Evolutionary conservation across 2,113 vertebrate species (phyloP).

Genomic region (Menidia beryllina): DNA sequence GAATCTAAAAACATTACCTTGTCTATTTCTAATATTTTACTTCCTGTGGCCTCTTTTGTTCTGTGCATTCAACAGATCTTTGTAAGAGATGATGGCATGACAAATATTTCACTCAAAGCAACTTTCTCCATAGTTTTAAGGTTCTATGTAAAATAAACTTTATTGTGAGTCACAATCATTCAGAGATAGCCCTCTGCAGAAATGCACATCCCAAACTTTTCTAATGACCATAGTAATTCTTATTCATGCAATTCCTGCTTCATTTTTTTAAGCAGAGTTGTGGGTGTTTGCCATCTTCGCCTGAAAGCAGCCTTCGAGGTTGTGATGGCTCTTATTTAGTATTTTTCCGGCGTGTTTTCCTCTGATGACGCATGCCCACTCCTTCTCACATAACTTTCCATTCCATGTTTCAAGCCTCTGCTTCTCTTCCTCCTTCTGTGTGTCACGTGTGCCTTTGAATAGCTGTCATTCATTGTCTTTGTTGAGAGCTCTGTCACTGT

Average conservation of each 20-base stretch:
- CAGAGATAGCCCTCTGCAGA: slow-evolving; percentile 10
- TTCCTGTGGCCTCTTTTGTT: not conserved
- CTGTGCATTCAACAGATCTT: not conserved
- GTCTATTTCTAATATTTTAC: too few species aligned
- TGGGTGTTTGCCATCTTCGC: slow-evolving; percentile 17
- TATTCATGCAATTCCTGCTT: not conserved
- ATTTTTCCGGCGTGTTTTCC: slow-evolving; percentile 20
- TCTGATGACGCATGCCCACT: slow-evolving; percentile 59
- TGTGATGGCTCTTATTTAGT: slow-evolving; percentile 25
- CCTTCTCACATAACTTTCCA: slow-evolving; percentile 23
- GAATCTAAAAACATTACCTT: too few species aligned
- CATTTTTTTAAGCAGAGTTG: slow-evolving; percentile 6
- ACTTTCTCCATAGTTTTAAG: not conserved
- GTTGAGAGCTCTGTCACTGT: slow-evolving; percentile 32
- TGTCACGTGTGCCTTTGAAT: slow-evolving; percentile 39
- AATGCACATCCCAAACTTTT: slow-evolving; percentile 12
- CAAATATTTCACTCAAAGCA: not conserved
- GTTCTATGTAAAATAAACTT: slow-evolving; percentile 12
- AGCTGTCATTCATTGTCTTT: slow-evolving; percentile 65
- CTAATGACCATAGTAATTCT: slow-evolving; percentile 8
- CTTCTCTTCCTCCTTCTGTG: slow-evolving; percentile 43
- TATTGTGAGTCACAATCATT: not conserved
- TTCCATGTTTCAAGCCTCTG: slow-evolving; percentile 24
- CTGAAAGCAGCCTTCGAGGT: slow-evolving; percentile 25
- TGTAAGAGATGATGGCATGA: not conserved